Evolutionary conservation across 2,113 vertebrate genomes (phyloP).

Genomic region (Monopterus albus): DNA sequence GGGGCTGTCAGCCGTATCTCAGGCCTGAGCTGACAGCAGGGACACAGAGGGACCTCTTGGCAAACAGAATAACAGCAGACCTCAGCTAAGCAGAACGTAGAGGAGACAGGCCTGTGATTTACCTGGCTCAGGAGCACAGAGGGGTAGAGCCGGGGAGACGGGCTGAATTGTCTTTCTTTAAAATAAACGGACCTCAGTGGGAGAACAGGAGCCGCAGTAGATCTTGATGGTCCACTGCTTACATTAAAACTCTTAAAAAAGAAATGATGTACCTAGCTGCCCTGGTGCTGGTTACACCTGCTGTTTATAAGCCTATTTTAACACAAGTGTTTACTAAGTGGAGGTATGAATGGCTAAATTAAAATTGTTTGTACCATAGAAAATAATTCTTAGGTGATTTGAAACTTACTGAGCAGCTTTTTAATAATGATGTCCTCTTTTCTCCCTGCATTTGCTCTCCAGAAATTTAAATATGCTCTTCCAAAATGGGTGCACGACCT

Average conservation of each 20-base stretch:
- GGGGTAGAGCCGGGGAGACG: neutral
- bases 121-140: constrained; percentile 38
- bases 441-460: neutral
- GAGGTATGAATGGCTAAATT: too few relatives aligned
- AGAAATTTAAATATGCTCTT: neutral
- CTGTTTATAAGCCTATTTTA: too few relatives aligned
- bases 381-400: too few relatives aligned
- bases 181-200: constrained; percentile 3
- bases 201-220: neutral
- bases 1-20: constrained; percentile 41
- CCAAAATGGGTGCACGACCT: neutral
- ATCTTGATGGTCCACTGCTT: neutral
- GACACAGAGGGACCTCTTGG: constrained; percentile 52
- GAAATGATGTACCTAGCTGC: too few relatives aligned
- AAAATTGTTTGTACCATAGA: too few relatives aligned
- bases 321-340: too few relatives aligned
- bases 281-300: too few relatives aligned
- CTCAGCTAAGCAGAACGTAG: constrained; percentile 61
- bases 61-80: constrained; percentile 50
- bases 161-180: constrained; percentile 4
- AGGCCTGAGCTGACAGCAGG: constrained; percentile 66
- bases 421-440: neutral
- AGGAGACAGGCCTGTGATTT: constrained; percentile 47
- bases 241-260: neutral
- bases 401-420: neutral